Conservation (phyloP, 2,113 vertebrate genomes). For the Cyprinus carpio region DNA sequence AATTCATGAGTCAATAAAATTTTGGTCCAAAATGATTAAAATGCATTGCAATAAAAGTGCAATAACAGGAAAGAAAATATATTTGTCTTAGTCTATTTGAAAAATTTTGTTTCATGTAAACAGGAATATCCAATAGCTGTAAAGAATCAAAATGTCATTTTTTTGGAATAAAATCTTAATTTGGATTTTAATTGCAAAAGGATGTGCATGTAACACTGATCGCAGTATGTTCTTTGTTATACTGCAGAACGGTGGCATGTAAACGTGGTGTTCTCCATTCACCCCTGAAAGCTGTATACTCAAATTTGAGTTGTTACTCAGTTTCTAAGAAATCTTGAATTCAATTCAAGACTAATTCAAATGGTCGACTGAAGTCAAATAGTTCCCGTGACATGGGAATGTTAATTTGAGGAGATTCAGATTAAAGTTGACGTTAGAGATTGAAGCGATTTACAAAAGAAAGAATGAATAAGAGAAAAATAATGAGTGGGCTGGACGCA, state of each 20-base stretch:
- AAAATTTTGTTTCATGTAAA: neutral
- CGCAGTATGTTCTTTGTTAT: neutral
- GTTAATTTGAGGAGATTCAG: constrained; percentile 1
- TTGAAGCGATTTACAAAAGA: neutral
- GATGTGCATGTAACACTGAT: neutral
- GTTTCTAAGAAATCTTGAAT: neutral
- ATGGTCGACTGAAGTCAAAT: too few relatives aligned
- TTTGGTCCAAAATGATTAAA: neutral
- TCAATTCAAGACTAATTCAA: neutral
- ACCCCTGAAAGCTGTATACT: neutral
- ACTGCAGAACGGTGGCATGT: neutral
- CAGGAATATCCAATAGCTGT: neutral
- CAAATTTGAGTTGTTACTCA: neutral
- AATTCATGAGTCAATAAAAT: neutral
- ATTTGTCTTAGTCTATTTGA: neutral
- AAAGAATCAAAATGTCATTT: neutral
- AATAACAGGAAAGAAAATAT: neutral
- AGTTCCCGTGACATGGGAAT: neutral
- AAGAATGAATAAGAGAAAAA: neutral
- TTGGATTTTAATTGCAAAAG: neutral
- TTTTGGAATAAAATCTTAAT: neutral
- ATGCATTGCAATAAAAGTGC: neutral
- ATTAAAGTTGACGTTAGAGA: neutral
- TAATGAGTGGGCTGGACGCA: constrained; percentile 9
- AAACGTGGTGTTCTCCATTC: neutral